A percentile compares a stretch with the other conserved stretches of the same genome.
Conservation (phyloP, 2,797 vertebrate species). For the Trachurus trachurus region DNA sequence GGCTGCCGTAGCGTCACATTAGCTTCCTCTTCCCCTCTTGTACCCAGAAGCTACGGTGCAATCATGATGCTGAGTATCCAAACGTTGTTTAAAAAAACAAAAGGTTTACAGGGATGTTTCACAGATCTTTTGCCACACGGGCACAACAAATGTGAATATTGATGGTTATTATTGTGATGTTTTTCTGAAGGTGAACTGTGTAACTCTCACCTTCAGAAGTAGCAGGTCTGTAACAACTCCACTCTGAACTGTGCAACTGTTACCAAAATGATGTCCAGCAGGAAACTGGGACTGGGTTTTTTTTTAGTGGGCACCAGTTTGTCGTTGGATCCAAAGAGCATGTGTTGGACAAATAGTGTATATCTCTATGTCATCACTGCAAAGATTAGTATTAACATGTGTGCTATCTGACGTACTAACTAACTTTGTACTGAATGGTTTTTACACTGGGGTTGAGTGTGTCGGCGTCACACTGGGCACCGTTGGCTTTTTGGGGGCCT, state of each 20-base stretch:
- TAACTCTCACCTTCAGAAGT: background rate
- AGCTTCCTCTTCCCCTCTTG: background rate
- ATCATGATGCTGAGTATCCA: background rate
- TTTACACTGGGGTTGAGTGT: constrained; percentile 26
- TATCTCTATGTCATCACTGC: constrained; percentile 20
- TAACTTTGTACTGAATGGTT: constrained; percentile 39
- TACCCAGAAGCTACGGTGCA: background rate
- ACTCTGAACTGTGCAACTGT: constrained; percentile 8
- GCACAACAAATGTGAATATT: constrained; percentile 25
- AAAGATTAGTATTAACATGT: constrained; percentile 22
- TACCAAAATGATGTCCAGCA: constrained; percentile 44
- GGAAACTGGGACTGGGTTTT: constrained; percentile 9
- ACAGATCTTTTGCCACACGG: constrained; percentile 12
- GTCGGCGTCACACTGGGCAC: background rate
- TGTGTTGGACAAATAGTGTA: constrained; percentile 5
- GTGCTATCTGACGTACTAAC: constrained; percentile 9
- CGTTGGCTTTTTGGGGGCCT: constrained; percentile 14
- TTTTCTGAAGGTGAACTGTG: background rate
- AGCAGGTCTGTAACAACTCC: constrained; percentile 37
- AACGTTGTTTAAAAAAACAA: background rate
- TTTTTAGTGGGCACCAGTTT: constrained; percentile 16
- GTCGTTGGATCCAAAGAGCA: constrained; percentile 64
- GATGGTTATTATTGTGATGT: background rate
- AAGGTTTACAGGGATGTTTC: background rate
- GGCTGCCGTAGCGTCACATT: constrained; percentile 1